phyloP scores from a whole-genome alignment of 2,888 invertebrate genomes.

The Pecten maximus region DNA sequence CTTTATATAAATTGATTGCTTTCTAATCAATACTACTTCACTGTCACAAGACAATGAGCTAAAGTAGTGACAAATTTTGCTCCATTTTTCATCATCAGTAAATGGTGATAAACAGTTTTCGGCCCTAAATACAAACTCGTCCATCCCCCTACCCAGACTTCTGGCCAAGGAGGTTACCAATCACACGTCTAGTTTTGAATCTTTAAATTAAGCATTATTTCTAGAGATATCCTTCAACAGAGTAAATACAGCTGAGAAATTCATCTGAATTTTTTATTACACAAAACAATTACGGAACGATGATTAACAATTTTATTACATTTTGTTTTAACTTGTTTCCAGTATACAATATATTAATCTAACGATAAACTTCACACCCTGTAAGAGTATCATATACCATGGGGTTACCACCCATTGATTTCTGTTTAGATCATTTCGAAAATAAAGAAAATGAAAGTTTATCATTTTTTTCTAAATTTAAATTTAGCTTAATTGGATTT shows the following conservation, averaged over 20 bases:
- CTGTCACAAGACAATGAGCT: neutral
- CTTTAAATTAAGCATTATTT: neutral
- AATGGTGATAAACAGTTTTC: neutral
- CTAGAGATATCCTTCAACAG: neutral
- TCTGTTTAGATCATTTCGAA: too few relatives aligned
- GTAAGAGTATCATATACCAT: too few relatives aligned
- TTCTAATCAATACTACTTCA: neutral
- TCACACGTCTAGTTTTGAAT: neutral
- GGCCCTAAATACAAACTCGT: conserved; percentile 1
- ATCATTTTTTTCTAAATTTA: too few relatives aligned
- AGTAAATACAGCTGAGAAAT: neutral
- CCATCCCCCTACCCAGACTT: neutral
- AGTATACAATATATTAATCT: too few relatives aligned
- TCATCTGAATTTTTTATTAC: neutral
- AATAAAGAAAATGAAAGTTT: too few relatives aligned
- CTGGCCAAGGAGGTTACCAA: neutral
- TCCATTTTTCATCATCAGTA: conserved; percentile 29
- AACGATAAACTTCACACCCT: too few relatives aligned
- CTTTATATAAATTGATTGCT: neutral
- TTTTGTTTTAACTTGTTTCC: too few relatives aligned
- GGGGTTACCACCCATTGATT: too few relatives aligned
- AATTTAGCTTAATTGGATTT: too few relatives aligned
- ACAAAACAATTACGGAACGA: neutral
- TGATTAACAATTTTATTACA: neutral
- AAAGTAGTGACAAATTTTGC: conserved; percentile 9